Evolutionary conservation across 2,797 vertebrate species (phyloP).

Genomic region (Iguana delicatissima): DNA sequence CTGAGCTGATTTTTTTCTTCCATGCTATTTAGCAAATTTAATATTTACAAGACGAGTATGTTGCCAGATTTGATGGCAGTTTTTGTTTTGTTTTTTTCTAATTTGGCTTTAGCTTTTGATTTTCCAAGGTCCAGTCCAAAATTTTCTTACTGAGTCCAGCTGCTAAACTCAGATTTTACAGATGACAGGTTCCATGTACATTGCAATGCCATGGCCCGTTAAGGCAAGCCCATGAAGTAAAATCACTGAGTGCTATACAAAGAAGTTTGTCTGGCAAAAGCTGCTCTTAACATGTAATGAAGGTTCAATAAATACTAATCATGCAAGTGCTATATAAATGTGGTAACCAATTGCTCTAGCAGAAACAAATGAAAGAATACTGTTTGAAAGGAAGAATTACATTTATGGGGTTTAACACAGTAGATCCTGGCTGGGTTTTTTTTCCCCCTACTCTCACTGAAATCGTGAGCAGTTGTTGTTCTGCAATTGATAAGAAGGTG

Average conservation of each 20-base stretch:
- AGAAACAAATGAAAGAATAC: not conserved
- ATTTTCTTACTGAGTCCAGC: conserved; percentile 71
- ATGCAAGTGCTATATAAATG: not conserved
- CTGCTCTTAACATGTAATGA: not conserved
- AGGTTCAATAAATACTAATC: not conserved
- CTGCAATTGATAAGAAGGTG: not conserved
- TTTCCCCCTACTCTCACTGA: not conserved
- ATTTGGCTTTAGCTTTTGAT: conserved; percentile 53
- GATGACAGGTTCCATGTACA: conserved; percentile 50
- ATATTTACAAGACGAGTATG: conserved; percentile 61
- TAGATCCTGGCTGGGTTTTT: not conserved
- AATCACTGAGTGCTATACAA: conserved; percentile 40
- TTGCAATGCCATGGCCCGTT: conserved; percentile 51
- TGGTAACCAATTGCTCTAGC: fast-evolving
- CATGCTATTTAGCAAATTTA: conserved; percentile 61
- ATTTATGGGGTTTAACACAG: conserved; percentile 11
- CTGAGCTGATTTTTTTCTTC: conserved; percentile 66
- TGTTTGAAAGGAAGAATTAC: not conserved
- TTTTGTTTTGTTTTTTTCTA: not conserved
- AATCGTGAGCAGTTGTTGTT: too few relatives aligned
- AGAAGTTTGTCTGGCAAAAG: conserved; percentile 16
- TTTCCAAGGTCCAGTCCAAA: conserved; percentile 70
- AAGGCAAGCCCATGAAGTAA: conserved; percentile 56
- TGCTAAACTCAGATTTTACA: conserved; percentile 69
- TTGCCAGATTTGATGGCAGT: conserved; percentile 66